Evolutionary conservation across 2,113 vertebrate species (phyloP).

Genomic region (Bungarus multicinctus): DNA sequence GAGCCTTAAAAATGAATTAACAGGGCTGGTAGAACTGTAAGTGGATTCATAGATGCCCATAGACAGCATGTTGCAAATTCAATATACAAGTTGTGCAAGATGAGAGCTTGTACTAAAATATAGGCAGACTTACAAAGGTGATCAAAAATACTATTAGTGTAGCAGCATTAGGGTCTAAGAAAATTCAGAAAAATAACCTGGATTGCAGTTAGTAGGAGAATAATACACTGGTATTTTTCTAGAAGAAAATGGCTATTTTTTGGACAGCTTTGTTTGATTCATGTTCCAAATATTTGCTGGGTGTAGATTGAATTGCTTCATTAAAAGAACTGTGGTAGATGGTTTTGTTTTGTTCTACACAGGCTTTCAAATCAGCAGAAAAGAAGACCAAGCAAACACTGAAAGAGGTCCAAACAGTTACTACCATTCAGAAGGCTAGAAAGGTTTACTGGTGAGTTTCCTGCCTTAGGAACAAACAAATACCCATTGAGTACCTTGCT

Average conservation of each 20-base stretch:
- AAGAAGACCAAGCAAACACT: conserved; percentile 96
- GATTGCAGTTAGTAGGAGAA: background rate
- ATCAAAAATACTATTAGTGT: background rate
- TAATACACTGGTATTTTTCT: background rate
- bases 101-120: background rate
- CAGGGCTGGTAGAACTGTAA: background rate
- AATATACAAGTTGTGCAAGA: background rate
- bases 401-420: conserved; percentile 95
- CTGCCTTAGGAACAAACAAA: rapidly evolving
- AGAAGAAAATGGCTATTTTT: background rate
- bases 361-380: conserved; percentile 98
- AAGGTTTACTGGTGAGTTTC: conserved; percentile 93
- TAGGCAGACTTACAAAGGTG: background rate
- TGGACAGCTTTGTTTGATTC: background rate
- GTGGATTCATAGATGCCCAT: background rate
- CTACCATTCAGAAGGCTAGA: conserved; percentile 96
- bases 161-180: background rate
- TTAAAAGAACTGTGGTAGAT: background rate
- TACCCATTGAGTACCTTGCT: background rate
- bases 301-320: too few relatives aligned
- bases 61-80: background rate
- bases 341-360: background rate
- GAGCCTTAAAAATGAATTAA: background rate
- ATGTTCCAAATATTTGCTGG: too few relatives aligned
- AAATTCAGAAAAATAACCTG: background rate